Base-by-base conservation (phyloP, 2,888 invertebrate genomes). In the Sialis lutaria region DNA sequence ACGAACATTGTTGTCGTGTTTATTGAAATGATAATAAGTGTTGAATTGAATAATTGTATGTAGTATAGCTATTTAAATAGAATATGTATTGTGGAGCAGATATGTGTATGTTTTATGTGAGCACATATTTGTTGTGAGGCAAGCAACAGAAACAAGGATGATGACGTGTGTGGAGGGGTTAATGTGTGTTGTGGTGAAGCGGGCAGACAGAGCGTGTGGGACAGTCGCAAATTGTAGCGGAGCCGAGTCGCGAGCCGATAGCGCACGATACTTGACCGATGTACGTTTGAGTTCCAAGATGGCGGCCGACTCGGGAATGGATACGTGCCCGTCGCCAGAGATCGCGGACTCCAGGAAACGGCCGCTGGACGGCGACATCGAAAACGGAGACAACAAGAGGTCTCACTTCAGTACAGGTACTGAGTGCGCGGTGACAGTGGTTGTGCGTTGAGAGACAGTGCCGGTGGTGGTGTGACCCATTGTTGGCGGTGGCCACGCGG, bases 241-340 rank as follows among this genome's bases (percentile, higher is more conserved):
- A 35, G 37, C 45, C 42, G 12, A 10, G 9, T 8, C 46, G 40
- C 39, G 13, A 13, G 45, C 45, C 45, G 45, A 45, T 39, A 42
- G n/a, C 35, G 34, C 32, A 47, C 47, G 47, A 47, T 40, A 47
- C 52, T 50, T 46, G 48, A 53, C 55, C 51, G 52, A 58, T 57
- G 57, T 54, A 55, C 55, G 57, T 53, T 55, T 57, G 55, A 57
- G 54, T 52, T 46, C 39, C 75, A 81, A 82, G 74, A 87, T 87
- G 86, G 87, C 86, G 75, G 86, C 86, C 72, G 87, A 87, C 74
- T 82, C 84, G 75, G 83, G 83, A 76, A 87, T 87, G 86, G 87
- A 87, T 77, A 84, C 87, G 76, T 87, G 87, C 77, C 82, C 87
- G 69, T 87, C 87, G 75, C 87, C 88, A 70, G 88, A 88, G 77